Percentiles rank a stretch among this genome's conserved stretches.
phyloP scores from a whole-genome alignment of 1,140 invertebrate species.

The Macrobrachium nipponense region DNA sequence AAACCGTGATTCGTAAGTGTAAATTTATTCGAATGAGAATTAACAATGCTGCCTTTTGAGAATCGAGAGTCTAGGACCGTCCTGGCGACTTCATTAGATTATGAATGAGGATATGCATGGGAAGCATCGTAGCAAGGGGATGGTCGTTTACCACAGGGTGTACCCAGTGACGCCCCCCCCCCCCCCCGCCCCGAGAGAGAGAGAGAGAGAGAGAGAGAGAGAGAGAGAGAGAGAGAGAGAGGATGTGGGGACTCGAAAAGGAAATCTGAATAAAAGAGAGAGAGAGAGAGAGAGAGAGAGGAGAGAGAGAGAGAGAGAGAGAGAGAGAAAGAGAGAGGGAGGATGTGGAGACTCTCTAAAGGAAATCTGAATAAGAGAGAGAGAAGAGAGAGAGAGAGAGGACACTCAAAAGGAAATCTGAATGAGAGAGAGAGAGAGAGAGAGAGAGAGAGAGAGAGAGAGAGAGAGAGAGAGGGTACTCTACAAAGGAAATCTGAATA shows the following conservation, averaged over 20 bases:
- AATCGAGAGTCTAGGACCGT: too few species aligned
- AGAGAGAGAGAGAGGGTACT: neutral
- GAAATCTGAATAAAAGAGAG: neutral
- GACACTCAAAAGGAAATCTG: neutral
- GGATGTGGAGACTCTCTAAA: neutral
- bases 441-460: neutral
- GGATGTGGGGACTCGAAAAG: too few species aligned
- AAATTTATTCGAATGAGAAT: neutral
- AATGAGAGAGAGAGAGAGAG: slow-evolving; percentile 1
- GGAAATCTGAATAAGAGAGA: neutral
- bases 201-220: neutral
- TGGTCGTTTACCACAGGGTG: neutral
- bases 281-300: slow-evolving; percentile 13
- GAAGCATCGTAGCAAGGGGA: too few species aligned
- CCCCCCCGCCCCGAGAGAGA: too few species aligned
- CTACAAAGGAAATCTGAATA: neutral
- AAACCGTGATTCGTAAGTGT: neutral
- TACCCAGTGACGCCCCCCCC: too few species aligned
- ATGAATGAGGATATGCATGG: too few species aligned
- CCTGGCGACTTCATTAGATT: too few species aligned
- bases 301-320: too few species aligned
- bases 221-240: neutral
- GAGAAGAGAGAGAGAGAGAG: slow-evolving; percentile 8
- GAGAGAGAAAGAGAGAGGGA: too few species aligned
- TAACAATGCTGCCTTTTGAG: too few species aligned